Percentiles rank a stretch among this genome's conserved stretches.
phyloP scores from a whole-genome alignment of 2,797 vertebrate species.

The Syngnathus rostellatus region DNA sequence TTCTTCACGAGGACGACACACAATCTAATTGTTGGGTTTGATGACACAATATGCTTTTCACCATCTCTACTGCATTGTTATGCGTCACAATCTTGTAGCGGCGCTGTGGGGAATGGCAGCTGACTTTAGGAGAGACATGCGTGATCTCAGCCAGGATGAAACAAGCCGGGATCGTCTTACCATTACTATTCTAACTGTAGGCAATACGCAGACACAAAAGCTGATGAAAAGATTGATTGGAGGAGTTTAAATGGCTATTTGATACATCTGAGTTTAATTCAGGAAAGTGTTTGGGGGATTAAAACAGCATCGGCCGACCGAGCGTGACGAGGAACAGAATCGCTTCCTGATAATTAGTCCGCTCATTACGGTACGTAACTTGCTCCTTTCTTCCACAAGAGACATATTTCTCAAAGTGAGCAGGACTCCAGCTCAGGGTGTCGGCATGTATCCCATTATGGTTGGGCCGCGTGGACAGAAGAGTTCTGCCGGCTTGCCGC shows the following conservation, averaged over 20 bases:
- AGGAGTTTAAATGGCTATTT: conserved; percentile 59
- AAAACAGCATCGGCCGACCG: conserved; percentile 38
- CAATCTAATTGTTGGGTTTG: conserved; percentile 3
- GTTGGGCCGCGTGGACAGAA: conserved; percentile 58
- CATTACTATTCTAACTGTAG: conserved; percentile 65
- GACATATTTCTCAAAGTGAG: conserved; percentile 38
- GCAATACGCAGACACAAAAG: conserved; percentile 41
- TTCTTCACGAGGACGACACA: conserved; percentile 3
- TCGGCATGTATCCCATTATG: conserved; percentile 65
- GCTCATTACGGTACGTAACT: conserved; percentile 7
- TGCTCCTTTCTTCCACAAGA: background rate
- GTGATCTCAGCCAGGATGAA: conserved; percentile 52
- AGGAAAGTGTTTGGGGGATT: conserved; percentile 48
- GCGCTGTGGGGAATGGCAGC: conserved; percentile 15
- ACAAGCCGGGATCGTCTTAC: conserved; percentile 65
- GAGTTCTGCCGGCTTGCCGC: conserved; percentile 55
- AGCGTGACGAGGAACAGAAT: conserved; percentile 45
- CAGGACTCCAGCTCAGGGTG: conserved; percentile 37
- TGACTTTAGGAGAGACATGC: conserved; percentile 27
- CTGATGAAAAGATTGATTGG: conserved; percentile 64
- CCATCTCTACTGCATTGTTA: conserved; percentile 6
- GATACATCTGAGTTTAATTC: conserved; percentile 55
- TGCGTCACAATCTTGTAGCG: conserved; percentile 22
- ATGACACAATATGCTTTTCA: background rate
- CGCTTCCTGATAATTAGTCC: conserved; percentile 27